Percentiles rank a stretch among this genome's conserved stretches.
These are phyloP conservation scores for Stylophora pistillata DNA, from an alignment of 64 coral and sea anemone species.

Conservation along the genomic window DNA sequence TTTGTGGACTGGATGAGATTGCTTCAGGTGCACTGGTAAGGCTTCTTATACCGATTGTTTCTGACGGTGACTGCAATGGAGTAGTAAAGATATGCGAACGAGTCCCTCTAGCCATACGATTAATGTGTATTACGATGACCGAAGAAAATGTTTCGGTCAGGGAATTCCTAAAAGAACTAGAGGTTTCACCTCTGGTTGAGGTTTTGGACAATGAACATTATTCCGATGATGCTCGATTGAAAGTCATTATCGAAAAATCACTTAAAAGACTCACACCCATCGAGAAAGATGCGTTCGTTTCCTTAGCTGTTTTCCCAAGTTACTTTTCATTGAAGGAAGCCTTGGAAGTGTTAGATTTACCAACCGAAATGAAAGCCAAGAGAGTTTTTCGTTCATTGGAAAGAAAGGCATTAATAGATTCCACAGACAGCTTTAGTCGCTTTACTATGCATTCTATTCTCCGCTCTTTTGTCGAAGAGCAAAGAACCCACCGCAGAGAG, in stretches of 20 bases:
- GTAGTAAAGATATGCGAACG: neutral
- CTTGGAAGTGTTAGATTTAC: neutral
- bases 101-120: slow-evolving; percentile 3
- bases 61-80: neutral
- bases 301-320: slow-evolving; percentile 6
- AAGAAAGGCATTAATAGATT: slow-evolving; percentile 2
- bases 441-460: slow-evolving; percentile 2
- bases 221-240: neutral
- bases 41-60: neutral
- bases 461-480: neutral
- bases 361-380: neutral
- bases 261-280: neutral
- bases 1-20: neutral
- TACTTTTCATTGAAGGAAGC: neutral
- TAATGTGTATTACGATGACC: neutral
- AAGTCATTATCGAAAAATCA: neutral
- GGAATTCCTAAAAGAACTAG: neutral
- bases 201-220: neutral
- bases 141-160: neutral
- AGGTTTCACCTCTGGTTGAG: neutral
- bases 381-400: neutral
- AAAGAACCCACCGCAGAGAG: neutral
- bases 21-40: neutral
- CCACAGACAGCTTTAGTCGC: neutral
- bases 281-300: neutral